Evolutionary conservation across 2,888 invertebrate species (phyloP).

Genomic region (Junonia oenone): DNA sequence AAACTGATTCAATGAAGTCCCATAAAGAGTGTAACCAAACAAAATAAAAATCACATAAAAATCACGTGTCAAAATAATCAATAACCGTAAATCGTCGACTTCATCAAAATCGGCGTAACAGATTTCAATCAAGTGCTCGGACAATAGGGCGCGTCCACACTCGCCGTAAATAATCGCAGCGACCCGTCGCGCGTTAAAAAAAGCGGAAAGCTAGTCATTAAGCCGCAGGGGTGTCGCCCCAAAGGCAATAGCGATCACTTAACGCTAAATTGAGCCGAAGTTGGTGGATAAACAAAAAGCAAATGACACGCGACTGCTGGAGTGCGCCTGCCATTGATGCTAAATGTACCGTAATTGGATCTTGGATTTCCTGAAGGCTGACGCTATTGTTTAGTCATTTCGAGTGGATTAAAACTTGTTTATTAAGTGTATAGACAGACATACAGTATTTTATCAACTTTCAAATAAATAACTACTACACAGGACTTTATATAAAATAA

Average conservation of each 20-base stretch:
- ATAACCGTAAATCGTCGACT: slow-evolving; percentile 24
- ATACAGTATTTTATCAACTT: too few relatives aligned
- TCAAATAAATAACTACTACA: too few relatives aligned
- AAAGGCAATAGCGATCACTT: slow-evolving; percentile 52
- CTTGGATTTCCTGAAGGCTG: slow-evolving; percentile 52
- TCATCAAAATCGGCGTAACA: slow-evolving; percentile 43
- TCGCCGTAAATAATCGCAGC: slow-evolving; percentile 53
- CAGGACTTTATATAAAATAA: too few relatives aligned
- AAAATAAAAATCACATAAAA: slow-evolving; percentile 22
- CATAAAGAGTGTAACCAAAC: slow-evolving; percentile 4
- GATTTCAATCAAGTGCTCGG: slow-evolving; percentile 55
- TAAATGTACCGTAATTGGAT: slow-evolving; percentile 72
- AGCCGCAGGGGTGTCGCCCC: slow-evolving; percentile 50
- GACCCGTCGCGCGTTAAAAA: slow-evolving; percentile 55
- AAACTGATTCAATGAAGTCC: not conserved
- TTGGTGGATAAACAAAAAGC: slow-evolving; percentile 65
- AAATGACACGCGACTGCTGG: slow-evolving; percentile 54
- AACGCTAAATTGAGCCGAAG: slow-evolving; percentile 68
- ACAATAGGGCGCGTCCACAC: slow-evolving; percentile 52
- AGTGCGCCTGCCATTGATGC: slow-evolving; percentile 50
- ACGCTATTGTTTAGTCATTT: slow-evolving; percentile 30
- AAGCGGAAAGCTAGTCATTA: slow-evolving; percentile 52
- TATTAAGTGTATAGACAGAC: not conserved
- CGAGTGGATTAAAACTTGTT: slow-evolving; percentile 19
- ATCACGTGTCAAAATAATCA: slow-evolving; percentile 26